Conservation (phyloP, 2,113 vertebrate species). For the Paracyprichromis sp. region DNA sequence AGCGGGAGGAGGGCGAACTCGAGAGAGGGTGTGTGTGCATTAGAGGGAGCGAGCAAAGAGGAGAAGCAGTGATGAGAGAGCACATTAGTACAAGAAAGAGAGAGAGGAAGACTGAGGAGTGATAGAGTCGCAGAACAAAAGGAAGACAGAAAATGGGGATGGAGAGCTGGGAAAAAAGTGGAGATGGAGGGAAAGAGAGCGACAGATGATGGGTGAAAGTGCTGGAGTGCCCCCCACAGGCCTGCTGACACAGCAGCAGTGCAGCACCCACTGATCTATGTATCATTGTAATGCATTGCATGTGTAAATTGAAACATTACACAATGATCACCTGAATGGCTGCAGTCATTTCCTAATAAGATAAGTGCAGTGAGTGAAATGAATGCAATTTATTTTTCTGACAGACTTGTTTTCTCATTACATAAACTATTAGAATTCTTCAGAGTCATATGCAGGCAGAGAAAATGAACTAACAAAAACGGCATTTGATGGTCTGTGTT, state of each 20-base stretch:
- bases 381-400: slow-evolving; percentile 23
- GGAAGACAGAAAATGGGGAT: slow-evolving; percentile 48
- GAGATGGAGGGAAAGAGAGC: slow-evolving; percentile 9
- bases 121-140: slow-evolving; percentile 58
- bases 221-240: slow-evolving; percentile 64
- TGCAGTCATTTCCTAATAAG: slow-evolving; percentile 38
- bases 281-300: slow-evolving; percentile 39
- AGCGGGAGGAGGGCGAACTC: slow-evolving; percentile 20
- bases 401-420: slow-evolving; percentile 28
- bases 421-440: slow-evolving; percentile 2
- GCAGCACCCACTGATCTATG: background rate
- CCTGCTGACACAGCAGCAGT: background rate
- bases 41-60: background rate
- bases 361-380: slow-evolving; percentile 36
- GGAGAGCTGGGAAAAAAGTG: slow-evolving; percentile 24
- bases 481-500: background rate
- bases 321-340: slow-evolving; percentile 43
- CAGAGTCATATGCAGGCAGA: background rate
- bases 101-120: slow-evolving; percentile 38
- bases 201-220: slow-evolving; percentile 23
- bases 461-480: background rate
- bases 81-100: slow-evolving; percentile 47
- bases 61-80: slow-evolving; percentile 52
- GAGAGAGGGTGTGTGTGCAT: background rate
- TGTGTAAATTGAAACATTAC: slow-evolving; percentile 45